These are phyloP conservation scores for Cochlearius cochlearius DNA, from an alignment of 2,113 vertebrate species.

Conservation along the genomic window DNA sequence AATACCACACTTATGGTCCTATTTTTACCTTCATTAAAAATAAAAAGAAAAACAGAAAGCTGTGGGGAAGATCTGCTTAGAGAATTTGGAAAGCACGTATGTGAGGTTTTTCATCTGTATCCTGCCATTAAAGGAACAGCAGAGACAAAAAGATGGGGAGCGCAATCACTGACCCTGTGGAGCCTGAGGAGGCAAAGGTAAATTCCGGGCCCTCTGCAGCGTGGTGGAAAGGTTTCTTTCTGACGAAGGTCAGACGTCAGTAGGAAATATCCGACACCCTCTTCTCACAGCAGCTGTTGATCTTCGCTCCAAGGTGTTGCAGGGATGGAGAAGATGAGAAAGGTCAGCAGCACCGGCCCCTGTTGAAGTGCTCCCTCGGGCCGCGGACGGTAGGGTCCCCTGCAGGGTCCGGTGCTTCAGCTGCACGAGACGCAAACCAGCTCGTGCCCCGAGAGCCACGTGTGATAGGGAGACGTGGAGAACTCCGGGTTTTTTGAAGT, in stretches of 20 bases:
- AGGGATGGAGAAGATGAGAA: not conserved
- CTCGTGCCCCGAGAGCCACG: fast-evolving
- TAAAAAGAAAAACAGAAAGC: not conserved
- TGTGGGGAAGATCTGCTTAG: not conserved
- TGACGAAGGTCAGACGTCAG: not conserved
- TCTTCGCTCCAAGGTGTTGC: not conserved
- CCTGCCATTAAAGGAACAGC: not conserved
- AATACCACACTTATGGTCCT: not conserved
- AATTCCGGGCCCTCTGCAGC: not conserved
- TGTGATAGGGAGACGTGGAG: not conserved
- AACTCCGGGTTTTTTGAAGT: not conserved
- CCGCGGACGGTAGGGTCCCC: fast-evolving
- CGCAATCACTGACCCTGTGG: fast-evolving
- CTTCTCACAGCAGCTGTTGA: not conserved
- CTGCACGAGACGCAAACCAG: not conserved
- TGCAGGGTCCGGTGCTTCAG: not conserved
- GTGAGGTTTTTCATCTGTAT: not conserved
- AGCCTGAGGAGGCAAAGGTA: not conserved
- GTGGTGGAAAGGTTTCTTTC: not conserved
- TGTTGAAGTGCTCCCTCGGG: not conserved
- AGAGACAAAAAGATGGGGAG: not conserved
- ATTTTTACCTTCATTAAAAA: not conserved
- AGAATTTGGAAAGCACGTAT: not conserved
- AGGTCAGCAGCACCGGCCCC: not conserved
- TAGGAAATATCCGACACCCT: not conserved